Base-by-base conservation (phyloP, 2,113 vertebrate species). In the Megaleporinus macrocephalus region DNA sequence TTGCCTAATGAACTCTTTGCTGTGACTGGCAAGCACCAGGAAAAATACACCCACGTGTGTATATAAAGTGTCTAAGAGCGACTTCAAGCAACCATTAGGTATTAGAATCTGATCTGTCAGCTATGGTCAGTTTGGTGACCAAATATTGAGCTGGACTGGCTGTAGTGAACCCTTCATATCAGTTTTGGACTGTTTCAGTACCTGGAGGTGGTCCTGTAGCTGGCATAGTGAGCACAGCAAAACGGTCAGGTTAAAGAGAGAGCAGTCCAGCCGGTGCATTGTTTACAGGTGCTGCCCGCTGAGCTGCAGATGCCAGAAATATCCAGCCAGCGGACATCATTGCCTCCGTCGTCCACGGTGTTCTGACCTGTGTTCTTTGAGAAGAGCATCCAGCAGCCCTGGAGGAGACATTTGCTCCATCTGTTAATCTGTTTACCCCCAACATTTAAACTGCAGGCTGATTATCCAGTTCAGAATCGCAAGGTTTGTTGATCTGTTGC, bases 171-270 rank as follows among this genome's bases (percentile, higher is more conserved):
- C 55, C 53, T 79, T 6, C 41, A 51, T 47, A 72, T 72, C 81
- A 24, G 66, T 59, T 62, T 47, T 24, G 24, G 55, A 55, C 71
- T 78, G 81, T 73, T 78, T 55, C 57, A 57, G 49, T 71, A 79
- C 76, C 76, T 61, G 71, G 63, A 68, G 76, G 30, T 55, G 51
- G 65, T 55, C 26, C 33, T 44, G 65, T 47, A 61, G 24, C 26
- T 78, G 76, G 59, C 68, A 27, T 49, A 55, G 57, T 22, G 69
- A 49, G 14, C 49, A 44, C n/a, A 26, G 78, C 41, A 16, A 61
- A 51, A 55, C 53, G 13, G 4, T 49, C 26, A 53, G 44, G 63
- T 63, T 63, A 65, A 36, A 53, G 57, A 63, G 15, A 57, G 71
- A 74, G 53, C 55, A 68, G 47, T 66, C 55, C 55, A 72, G 59